These are phyloP conservation scores for Wiebesia pumilae DNA, from an alignment of 1,140 invertebrate genomes.

Conservation along the genomic window DNA sequence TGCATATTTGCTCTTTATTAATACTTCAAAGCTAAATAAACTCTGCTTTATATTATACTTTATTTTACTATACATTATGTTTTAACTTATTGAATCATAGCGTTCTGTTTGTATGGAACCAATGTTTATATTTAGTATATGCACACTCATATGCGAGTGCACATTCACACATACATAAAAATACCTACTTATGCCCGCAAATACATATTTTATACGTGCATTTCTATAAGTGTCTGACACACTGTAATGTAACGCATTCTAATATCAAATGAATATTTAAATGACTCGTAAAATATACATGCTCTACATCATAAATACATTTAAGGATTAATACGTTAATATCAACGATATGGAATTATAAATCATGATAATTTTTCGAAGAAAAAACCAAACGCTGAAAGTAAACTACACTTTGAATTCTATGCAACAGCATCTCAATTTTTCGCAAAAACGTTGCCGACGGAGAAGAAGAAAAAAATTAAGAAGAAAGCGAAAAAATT, in stretches of 20 bases:
- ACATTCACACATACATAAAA: background rate
- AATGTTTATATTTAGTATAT: background rate
- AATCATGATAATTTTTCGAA: too few relatives aligned
- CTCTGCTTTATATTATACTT: background rate
- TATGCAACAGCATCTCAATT: background rate
- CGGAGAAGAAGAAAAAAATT: background rate
- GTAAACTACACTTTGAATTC: too few relatives aligned
- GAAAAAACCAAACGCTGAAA: too few relatives aligned
- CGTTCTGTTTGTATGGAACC: background rate
- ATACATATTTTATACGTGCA: too few relatives aligned
- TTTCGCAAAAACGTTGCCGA: background rate
- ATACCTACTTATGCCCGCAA: too few relatives aligned
- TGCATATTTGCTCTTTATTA: background rate
- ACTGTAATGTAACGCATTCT: too few relatives aligned
- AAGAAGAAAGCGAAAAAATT: background rate
- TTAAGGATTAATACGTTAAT: too few relatives aligned
- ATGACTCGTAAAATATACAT: too few relatives aligned
- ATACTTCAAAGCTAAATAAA: background rate
- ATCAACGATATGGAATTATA: too few relatives aligned
- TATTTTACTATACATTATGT: background rate
- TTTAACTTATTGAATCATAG: background rate
- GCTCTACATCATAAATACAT: too few relatives aligned
- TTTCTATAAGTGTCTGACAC: too few relatives aligned
- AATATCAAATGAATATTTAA: too few relatives aligned
- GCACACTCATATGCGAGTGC: background rate